Percentiles rank a stretch among this genome's conserved stretches.
Conservation (phyloP, 2,888 invertebrate genomes). For the Pseudococcus longispinus region DNA sequence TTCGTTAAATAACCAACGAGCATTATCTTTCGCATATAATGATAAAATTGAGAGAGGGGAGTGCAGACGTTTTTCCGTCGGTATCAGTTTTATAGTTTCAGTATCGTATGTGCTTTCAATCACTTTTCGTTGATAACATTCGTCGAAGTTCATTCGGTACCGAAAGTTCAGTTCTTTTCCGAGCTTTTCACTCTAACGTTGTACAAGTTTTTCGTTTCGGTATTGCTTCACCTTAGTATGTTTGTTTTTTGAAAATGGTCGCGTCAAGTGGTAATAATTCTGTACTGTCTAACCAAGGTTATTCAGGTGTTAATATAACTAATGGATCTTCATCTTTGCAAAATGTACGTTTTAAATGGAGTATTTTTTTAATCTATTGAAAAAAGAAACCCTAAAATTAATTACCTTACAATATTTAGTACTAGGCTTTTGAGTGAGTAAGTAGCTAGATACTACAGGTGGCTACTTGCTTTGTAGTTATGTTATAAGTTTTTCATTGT, state of each 20-base stretch:
- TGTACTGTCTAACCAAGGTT: conserved; percentile 14
- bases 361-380: not conserved
- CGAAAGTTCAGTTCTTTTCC: conserved; percentile 3
- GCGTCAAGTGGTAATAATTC: conserved; percentile 28
- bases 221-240: not conserved
- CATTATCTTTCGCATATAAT: conserved; percentile 1
- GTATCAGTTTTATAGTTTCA: not conserved
- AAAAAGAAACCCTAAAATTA: no score
- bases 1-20: not conserved
- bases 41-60: conserved; percentile 20
- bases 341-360: conserved; percentile 17
- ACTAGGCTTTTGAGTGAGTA: not conserved
- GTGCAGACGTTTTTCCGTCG: not conserved
- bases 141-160: not conserved
- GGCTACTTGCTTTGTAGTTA: not conserved
- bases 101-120: conserved; percentile 4
- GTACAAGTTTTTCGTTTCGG: not conserved
- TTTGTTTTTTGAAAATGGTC: conserved; percentile 42
- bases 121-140: not conserved
- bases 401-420: not conserved
- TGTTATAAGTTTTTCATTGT: not conserved
- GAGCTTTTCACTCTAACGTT: not conserved
- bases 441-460: not conserved
- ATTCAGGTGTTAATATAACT: conserved; percentile 47
- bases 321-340: conserved; percentile 35